phyloP scores from a whole-genome alignment of 1,140 invertebrate species.

The Drosophila nigrodunni region DNA sequence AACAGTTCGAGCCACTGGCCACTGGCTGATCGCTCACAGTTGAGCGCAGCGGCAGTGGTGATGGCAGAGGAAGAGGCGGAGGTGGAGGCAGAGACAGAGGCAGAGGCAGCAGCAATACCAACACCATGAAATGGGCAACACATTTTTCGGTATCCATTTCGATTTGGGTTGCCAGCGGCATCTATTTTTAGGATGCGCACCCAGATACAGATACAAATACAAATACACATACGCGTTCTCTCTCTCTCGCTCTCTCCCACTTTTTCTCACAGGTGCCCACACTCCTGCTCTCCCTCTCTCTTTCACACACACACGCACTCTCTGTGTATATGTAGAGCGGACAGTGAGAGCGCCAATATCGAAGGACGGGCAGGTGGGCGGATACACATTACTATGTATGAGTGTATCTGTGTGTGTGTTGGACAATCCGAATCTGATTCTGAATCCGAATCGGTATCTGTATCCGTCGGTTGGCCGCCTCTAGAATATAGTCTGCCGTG shows the following conservation, averaged over 20 bases:
- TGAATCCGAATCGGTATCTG: conserved; percentile 65
- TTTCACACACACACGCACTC: conserved; percentile 6
- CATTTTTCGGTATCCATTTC: conserved; percentile 78
- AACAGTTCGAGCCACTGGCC: conserved; percentile 25
- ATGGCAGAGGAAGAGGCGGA: not conserved
- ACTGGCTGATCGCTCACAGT: conserved; percentile 17
- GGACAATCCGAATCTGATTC: conserved; percentile 41
- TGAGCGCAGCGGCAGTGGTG: conserved; percentile 2
- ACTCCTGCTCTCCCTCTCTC: not conserved
- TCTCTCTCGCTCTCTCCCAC: not conserved
- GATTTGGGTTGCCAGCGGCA: conserved; percentile 65
- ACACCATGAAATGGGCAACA: conserved; percentile 26
- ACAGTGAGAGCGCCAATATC: conserved; percentile 2
- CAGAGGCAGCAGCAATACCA: conserved; percentile 8
- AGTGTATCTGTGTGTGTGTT: conserved; percentile 13
- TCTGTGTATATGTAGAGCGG: conserved; percentile 3
- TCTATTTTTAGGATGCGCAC: conserved; percentile 71
- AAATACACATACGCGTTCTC: not conserved
- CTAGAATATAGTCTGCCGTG: conserved; percentile 85
- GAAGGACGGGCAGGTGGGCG: conserved; percentile 79
- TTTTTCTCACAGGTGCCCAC: not conserved
- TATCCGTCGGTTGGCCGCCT: conserved; percentile 65
- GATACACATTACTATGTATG: conserved; percentile 8
- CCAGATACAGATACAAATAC: conserved; percentile 69
- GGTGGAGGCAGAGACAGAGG: not conserved